These are phyloP conservation scores for Leptopilina syphax DNA, from an alignment of 2,888 invertebrate species.

Conservation along the genomic window DNA sequence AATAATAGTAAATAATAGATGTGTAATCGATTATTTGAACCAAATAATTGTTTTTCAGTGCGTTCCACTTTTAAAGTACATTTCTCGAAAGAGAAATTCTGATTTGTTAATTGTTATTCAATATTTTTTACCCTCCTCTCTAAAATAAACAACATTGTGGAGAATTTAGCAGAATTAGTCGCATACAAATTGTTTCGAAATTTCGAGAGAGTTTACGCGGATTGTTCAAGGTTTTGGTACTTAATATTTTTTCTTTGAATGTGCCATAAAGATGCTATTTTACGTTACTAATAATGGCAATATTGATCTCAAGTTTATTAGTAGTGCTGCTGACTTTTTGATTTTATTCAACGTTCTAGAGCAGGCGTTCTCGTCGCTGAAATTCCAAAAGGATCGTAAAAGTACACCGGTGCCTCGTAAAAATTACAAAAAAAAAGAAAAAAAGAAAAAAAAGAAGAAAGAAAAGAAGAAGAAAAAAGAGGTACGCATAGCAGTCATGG, in stretches of 20 bases:
- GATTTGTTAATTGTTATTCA: no score
- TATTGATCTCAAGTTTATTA: constrained; percentile 25
- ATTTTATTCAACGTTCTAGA: constrained; percentile 31
- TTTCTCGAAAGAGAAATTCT: no score
- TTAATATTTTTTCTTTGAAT: neutral
- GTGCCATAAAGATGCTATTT: constrained; percentile 6
- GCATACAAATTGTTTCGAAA: neutral
- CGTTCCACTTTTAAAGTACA: no score
- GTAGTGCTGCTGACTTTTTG: constrained; percentile 21
- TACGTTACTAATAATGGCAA: constrained; percentile 16
- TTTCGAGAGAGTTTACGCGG: no score
- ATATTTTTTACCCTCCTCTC: no score
- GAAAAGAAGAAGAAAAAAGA: neutral
- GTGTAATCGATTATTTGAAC: no score
- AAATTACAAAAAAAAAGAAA: constrained; percentile 18
- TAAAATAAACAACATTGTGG: no score
- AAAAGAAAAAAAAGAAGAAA: no score
- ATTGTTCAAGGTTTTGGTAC: neutral
- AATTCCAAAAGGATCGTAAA: constrained; percentile 37
- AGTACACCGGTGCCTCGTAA: constrained; percentile 22
- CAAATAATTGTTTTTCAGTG: no score
- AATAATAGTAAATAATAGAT: no score
- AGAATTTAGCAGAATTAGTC: no score
- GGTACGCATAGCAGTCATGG: constrained; percentile 7
- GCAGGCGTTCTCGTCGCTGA: constrained; percentile 15